Percentiles rank a stretch among this genome's conserved stretches.
Conservation (phyloP, 2,797 vertebrate species). For the Apodemus agrarius region DNA sequence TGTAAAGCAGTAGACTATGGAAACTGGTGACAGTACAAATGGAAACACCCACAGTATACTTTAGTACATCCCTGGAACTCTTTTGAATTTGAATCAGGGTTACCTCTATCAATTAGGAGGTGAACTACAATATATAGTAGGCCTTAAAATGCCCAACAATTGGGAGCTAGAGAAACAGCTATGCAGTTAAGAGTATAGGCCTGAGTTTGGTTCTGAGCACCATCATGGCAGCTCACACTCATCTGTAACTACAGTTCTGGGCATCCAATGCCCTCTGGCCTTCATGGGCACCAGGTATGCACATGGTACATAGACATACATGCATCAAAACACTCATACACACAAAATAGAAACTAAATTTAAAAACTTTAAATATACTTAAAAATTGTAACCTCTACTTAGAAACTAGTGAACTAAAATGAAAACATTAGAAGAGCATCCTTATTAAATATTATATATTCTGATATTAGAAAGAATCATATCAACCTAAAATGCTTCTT, state of each 20-base stretch:
- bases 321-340: background rate
- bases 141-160: background rate
- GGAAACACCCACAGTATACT: background rate
- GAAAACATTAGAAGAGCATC: conserved; percentile 9
- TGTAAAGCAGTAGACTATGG: background rate
- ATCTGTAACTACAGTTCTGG: background rate
- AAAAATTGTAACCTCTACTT: conserved; percentile 38
- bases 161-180: background rate
- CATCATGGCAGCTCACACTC: background rate
- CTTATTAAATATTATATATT: background rate
- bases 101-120: background rate
- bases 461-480: background rate
- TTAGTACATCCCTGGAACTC: background rate
- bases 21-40: background rate
- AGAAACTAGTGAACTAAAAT: conserved; percentile 17
- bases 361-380: background rate
- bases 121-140: background rate
- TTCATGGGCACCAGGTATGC: background rate
- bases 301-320: background rate
- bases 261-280: background rate
- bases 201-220: background rate
- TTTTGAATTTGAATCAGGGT: background rate
- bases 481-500: conserved; percentile 26
- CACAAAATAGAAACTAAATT: background rate
- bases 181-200: background rate